Conservation (phyloP, 2,888 invertebrate species). For the Caenorhabditis parvicauda region DNA sequence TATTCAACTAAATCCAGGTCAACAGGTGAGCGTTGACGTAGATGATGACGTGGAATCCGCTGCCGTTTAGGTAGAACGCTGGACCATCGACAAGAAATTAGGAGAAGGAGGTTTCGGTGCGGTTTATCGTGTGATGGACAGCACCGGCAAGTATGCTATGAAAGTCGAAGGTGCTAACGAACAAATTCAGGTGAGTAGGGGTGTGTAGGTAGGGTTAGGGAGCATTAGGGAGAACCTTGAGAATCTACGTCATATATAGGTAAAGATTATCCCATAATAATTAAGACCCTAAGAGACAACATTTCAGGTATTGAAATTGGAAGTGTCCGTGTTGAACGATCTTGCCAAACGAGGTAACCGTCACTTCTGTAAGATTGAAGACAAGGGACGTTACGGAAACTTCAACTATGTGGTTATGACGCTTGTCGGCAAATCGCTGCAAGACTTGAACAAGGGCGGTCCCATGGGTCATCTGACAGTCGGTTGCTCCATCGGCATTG, state of each 20-base stretch:
- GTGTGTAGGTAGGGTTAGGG: background rate
- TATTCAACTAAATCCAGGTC: slow-evolving; percentile 44
- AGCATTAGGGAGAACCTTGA: background rate
- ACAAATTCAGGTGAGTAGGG: slow-evolving; percentile 27
- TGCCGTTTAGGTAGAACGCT: slow-evolving; percentile 41
- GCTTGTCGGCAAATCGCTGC: slow-evolving; percentile 55
- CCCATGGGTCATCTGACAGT: slow-evolving; percentile 40
- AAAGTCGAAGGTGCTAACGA: slow-evolving; percentile 48
- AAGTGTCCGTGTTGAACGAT: slow-evolving; percentile 51
- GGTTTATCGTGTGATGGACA: slow-evolving; percentile 49
- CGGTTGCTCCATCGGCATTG: slow-evolving; percentile 37
- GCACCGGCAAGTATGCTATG: slow-evolving; percentile 49
- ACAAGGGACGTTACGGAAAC: slow-evolving; percentile 50
- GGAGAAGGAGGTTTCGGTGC: slow-evolving; percentile 56
- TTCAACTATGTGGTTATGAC: slow-evolving; percentile 58
- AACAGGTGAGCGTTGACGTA: slow-evolving; percentile 19
- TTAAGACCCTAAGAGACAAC: no score
- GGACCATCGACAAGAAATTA: slow-evolving; percentile 54
- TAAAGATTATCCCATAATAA: background rate
- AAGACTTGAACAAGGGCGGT: slow-evolving; percentile 38
- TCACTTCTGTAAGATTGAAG: slow-evolving; percentile 56
- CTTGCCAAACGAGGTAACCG: slow-evolving; percentile 45
- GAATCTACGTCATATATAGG: background rate
- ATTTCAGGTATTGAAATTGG: slow-evolving; percentile 49
- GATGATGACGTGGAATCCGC: background rate